Base-by-base conservation (phyloP, 1,140 invertebrate species). In the Subanguina moxae region DNA sequence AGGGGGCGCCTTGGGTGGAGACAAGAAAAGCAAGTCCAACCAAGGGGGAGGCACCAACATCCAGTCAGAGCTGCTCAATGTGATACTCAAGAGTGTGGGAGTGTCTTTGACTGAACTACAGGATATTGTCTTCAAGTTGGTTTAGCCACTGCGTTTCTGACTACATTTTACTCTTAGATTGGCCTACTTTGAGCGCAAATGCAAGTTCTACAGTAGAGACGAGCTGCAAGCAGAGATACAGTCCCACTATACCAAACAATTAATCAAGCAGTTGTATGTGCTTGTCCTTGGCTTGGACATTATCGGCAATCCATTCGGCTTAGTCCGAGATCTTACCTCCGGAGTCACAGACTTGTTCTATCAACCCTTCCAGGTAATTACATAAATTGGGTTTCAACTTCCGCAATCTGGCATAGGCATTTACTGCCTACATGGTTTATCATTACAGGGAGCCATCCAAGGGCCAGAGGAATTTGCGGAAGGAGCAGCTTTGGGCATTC, bases 341-440 rank as follows among this genome's bases (percentile, higher is more conserved):
- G 94, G 95, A 9, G 90, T 97, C 3, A 92, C 94, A 82, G 94
- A 97, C 85, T 86, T 97, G 28, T 98, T 97, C 84, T 97, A 97
- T 83, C 94, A 97, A 84, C 95, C 95, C 1, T 91, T 94, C 84
- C 91, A 90, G 57, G 57, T 58, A 25, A 25, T 21, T n/a, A n/a
- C n/a, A n/a, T n/a, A n/a, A n/a, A n/a, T n/a, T n/a, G n/a, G n/a
- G n/a, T n/a, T n/a, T n/a, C n/a, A n/a, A n/a, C n/a, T n/a, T n/a
- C n/a, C n/a, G n/a, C n/a, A n/a, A n/a, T n/a, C n/a, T n/a, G n/a
- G n/a, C n/a, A n/a, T n/a, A n/a, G n/a, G n/a, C n/a, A n/a, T n/a
- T n/a, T n/a, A n/a, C n/a, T n/a, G n/a, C n/a, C n/a, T n/a, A n/a
- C n/a, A n/a, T n/a, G 57, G 57, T 58, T 11, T 23, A 30, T 11